Conservation (phyloP, 2,888 invertebrate genomes). For the Amphimallon solstitiale region DNA sequence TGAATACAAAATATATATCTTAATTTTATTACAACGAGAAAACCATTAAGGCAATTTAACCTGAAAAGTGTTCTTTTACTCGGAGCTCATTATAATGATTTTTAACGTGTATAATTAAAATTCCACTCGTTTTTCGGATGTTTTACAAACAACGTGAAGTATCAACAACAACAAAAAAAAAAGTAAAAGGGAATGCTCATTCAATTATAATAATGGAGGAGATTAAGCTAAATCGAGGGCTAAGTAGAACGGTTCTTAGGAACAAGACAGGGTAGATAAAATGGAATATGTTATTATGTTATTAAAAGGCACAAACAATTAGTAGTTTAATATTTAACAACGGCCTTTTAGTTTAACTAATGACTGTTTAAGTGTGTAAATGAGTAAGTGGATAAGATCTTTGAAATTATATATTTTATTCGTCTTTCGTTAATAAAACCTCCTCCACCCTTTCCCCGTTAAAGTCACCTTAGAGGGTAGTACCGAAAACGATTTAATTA, state of each 20-base stretch:
- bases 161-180: no score
- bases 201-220: conserved; percentile 22
- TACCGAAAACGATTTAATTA: conserved; percentile 43
- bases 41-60: no score
- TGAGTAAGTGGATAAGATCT: conserved; percentile 4
- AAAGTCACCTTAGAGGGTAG: conserved; percentile 11
- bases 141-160: no score
- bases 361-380: background rate
- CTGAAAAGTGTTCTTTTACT: no score
- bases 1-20: no score
- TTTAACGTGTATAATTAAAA: no score
- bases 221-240: conserved; percentile 14
- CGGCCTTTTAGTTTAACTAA: conserved; percentile 23
- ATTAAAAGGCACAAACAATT: conserved; percentile 22
- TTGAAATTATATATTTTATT: background rate
- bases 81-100: no score
- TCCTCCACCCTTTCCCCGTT: conserved; percentile 1
- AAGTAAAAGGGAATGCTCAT: background rate
- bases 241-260: background rate
- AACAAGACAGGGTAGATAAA: conserved; percentile 1
- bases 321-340: conserved; percentile 21
- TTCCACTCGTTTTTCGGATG: no score
- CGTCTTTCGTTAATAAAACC: conserved; percentile 11
- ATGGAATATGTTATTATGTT: conserved; percentile 20
- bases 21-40: no score